These are phyloP conservation scores for Andrena bicolor DNA, from an alignment of 2,888 invertebrate genomes.

Conservation along the genomic window DNA sequence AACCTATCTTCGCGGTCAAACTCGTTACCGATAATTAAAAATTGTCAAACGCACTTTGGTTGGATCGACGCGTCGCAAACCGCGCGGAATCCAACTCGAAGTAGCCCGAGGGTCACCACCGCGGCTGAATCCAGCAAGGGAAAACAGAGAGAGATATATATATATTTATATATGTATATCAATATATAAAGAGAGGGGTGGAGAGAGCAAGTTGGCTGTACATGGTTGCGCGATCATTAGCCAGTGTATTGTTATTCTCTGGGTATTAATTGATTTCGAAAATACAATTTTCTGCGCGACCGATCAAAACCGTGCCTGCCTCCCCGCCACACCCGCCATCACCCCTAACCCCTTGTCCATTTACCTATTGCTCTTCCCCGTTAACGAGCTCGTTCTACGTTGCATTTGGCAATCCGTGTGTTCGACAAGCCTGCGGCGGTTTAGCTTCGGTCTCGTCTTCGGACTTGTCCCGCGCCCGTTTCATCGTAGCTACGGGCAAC, in stretches of 20 bases:
- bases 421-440: constrained; percentile 24
- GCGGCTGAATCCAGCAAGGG: constrained; percentile 58
- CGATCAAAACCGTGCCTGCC: constrained; percentile 80
- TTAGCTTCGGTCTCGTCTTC: neutral
- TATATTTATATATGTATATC: too few species aligned
- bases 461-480: neutral
- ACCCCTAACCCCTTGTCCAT: constrained; percentile 30
- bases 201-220: constrained; percentile 42
- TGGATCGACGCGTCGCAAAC: constrained; percentile 68
- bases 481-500: neutral
- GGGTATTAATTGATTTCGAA: constrained; percentile 84
- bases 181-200: constrained; percentile 10
- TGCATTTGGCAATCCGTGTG: constrained; percentile 14
- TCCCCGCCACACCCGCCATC: constrained; percentile 22
- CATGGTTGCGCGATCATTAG: constrained; percentile 78
- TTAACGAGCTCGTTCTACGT: constrained; percentile 21
- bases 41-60: constrained; percentile 83
- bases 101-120: constrained; percentile 76
- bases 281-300: constrained; percentile 84
- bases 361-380: constrained; percentile 47
- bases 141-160: neutral
- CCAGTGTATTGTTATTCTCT: constrained; percentile 82
- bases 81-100: constrained; percentile 72
- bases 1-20: constrained; percentile 64
- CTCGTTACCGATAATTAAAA: constrained; percentile 82